Conservation (phyloP, 2,113 vertebrate species). For the Catharus bicknelli region DNA sequence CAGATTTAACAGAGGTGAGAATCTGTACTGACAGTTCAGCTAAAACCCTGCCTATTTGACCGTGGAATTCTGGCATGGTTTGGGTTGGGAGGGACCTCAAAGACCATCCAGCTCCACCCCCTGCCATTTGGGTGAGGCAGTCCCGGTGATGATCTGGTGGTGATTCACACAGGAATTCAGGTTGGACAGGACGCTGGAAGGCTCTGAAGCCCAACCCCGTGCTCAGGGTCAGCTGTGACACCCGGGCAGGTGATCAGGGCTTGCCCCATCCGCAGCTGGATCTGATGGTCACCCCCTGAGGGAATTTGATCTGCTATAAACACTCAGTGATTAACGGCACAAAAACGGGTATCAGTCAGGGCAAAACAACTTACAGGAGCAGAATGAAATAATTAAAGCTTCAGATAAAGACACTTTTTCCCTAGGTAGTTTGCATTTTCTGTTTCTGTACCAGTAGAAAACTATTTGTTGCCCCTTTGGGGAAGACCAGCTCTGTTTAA, state of each 20-base stretch:
- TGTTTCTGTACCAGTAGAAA: background rate
- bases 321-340: background rate
- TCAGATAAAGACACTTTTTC: background rate
- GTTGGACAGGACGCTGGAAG: background rate
- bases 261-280: background rate
- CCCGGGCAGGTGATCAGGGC: background rate
- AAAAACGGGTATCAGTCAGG: rapidly evolving
- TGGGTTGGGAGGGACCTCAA: background rate
- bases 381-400: background rate
- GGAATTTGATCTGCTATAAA: background rate
- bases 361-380: background rate
- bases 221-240: background rate
- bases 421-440: background rate
- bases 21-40: background rate
- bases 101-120: background rate
- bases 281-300: too few species aligned
- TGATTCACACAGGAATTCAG: background rate
- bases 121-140: background rate
- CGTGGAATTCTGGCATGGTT: background rate
- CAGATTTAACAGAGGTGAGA: background rate
- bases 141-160: rapidly evolving
- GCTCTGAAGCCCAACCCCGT: background rate
- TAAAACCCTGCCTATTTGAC: rapidly evolving
- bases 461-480: background rate
- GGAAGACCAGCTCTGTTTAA: background rate